These are phyloP conservation scores for Hylomyscus alleni DNA, from an alignment of 2,797 vertebrate species.

Conservation along the genomic window DNA sequence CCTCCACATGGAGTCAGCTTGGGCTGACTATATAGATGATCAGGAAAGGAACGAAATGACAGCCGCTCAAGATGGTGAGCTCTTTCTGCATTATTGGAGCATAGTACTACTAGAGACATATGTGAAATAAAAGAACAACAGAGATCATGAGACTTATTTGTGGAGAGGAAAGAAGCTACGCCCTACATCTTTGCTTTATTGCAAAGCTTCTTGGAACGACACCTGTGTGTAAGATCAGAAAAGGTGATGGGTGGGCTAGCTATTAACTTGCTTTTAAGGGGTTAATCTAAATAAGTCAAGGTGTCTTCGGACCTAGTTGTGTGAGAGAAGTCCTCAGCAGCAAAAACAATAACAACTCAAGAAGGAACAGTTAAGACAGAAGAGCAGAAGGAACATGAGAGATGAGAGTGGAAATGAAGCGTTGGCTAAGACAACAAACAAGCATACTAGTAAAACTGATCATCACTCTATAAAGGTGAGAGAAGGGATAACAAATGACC, in stretches of 20 bases:
- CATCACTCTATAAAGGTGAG: not conserved
- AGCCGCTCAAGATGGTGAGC: not conserved
- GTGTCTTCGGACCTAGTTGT: not conserved
- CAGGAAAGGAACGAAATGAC: not conserved
- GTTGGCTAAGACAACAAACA: not conserved
- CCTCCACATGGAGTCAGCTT: not conserved
- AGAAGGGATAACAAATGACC: too few relatives aligned
- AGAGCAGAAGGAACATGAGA: not conserved
- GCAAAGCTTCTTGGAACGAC: not conserved
- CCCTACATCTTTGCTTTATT: not conserved
- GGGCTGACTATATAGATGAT: not conserved
- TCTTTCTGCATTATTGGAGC: not conserved
- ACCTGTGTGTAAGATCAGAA: not conserved
- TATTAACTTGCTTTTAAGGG: slow-evolving; percentile 4
- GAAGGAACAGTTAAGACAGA: not conserved
- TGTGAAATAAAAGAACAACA: not conserved
- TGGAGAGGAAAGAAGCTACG: not conserved
- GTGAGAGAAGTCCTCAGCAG: not conserved
- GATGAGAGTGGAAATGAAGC: not conserved
- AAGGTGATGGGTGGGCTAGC: not conserved
- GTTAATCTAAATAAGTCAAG: not conserved
- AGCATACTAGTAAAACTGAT: not conserved
- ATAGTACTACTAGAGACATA: not conserved
- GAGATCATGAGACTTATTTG: not conserved
- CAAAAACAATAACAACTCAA: not conserved